These are phyloP conservation scores for Cacoxenus indagator DNA, from an alignment of 2,888 invertebrate genomes.

Conservation along the genomic window DNA sequence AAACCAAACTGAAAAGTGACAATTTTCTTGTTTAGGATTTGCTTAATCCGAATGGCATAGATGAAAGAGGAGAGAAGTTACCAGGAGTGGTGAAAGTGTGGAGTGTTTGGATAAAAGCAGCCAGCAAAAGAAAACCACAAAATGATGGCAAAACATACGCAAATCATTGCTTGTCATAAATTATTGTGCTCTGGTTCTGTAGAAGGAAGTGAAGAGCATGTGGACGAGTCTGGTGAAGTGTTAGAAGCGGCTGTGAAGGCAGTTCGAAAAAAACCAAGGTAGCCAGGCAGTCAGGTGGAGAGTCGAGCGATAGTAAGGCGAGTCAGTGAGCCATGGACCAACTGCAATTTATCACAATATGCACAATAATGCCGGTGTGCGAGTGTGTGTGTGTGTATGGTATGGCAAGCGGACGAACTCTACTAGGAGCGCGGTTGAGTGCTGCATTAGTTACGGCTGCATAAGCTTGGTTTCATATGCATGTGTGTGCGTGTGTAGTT, in stretches of 20 bases:
- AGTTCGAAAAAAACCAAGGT: constrained; percentile 18
- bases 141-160: constrained; percentile 43
- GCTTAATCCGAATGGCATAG: background rate
- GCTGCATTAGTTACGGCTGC: too few species aligned
- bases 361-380: background rate
- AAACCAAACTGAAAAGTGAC: constrained; percentile 24
- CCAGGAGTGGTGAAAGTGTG: constrained; percentile 8
- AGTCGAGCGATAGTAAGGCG: background rate
- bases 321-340: background rate
- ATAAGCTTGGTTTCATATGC: too few species aligned
- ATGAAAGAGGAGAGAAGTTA: too few species aligned
- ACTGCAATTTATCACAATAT: background rate
- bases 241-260: constrained; percentile 1
- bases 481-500: background rate
- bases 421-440: too few species aligned
- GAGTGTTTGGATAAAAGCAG: background rate
- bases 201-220: constrained; percentile 25
- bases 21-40: constrained; percentile 7
- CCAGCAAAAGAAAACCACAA: constrained; percentile 2
- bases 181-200: too few species aligned
- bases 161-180: constrained; percentile 58
- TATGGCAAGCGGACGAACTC: background rate
- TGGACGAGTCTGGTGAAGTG: background rate
- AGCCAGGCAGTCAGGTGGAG: background rate
- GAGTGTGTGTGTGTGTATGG: background rate